A percentile compares a stretch with the other conserved stretches of the same genome.
Conservation (phyloP, 1,140 invertebrate genomes). For the Eubasilissa regina region DNA sequence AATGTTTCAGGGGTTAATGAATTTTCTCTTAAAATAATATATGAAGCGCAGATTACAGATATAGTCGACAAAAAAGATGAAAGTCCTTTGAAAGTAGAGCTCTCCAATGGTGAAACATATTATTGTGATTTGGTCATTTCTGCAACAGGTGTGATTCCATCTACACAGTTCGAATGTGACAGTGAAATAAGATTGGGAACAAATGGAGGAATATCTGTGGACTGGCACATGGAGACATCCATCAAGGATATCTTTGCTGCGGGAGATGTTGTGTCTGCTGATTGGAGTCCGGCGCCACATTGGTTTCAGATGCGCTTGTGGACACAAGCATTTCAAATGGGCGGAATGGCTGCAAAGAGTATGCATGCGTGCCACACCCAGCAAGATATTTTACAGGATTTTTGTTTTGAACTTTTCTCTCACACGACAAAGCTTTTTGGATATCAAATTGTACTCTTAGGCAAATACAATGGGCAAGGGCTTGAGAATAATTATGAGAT, state of each 20-base stretch:
- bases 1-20: slow-evolving; percentile 74
- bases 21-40: slow-evolving; percentile 75
- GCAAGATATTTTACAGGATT: slow-evolving; percentile 86
- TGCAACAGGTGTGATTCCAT: slow-evolving; percentile 93
- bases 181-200: slow-evolving; percentile 73
- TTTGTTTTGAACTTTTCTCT: slow-evolving; percentile 97
- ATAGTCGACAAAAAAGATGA: slow-evolving; percentile 67
- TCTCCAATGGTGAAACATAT: slow-evolving; percentile 84
- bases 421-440: slow-evolving; percentile 97
- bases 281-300: slow-evolving; percentile 84
- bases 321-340: slow-evolving; percentile 99
- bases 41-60: slow-evolving; percentile 80
- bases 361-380: slow-evolving; percentile 81
- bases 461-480: slow-evolving; percentile 95
- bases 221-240: slow-evolving; percentile 90
- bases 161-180: slow-evolving; percentile 74
- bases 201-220: slow-evolving; percentile 87
- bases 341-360: slow-evolving; percentile 91
- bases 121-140: slow-evolving; percentile 95
- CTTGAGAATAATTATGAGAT: slow-evolving; percentile 90
- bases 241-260: slow-evolving; percentile 90
- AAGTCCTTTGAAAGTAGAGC: slow-evolving; percentile 82
- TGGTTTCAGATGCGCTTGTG: slow-evolving; percentile 99
- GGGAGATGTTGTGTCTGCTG: slow-evolving; percentile 91
- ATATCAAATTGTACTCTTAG: slow-evolving; percentile 94